phyloP scores from a whole-genome alignment of 2,113 vertebrate species.

The Uria aalge region DNA sequence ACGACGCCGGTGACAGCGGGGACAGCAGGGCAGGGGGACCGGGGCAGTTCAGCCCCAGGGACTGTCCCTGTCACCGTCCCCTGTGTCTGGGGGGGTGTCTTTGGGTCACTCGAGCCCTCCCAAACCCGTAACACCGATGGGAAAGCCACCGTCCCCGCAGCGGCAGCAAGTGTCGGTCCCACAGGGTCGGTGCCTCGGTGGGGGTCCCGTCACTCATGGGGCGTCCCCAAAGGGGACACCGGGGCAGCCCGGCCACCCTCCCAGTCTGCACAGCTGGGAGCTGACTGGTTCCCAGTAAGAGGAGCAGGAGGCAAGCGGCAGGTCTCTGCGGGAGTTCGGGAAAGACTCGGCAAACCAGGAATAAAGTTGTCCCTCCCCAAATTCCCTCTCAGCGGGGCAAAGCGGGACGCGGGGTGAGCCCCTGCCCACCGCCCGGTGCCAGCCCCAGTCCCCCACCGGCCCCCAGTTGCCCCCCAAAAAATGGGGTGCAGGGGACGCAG shows the following conservation, averaged over 20 bases:
- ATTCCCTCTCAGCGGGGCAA: fast-evolving
- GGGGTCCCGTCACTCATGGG: fast-evolving
- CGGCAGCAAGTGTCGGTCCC: fast-evolving
- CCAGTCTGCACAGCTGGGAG: not conserved
- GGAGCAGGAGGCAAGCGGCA: not conserved
- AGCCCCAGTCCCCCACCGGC: fast-evolving
- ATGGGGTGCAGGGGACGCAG: fast-evolving
- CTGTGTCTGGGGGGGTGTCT: too few relatives aligned
- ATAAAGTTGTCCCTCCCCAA: not conserved
- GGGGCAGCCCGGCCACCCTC: not conserved
- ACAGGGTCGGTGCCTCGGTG: fast-evolving
- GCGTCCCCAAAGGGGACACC: not conserved
- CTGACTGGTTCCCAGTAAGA: not conserved
- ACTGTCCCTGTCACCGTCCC: not conserved
- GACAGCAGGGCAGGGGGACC: not conserved
- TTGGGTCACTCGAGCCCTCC: not conserved
- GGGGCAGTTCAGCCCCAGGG: fast-evolving
- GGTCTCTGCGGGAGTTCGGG: fast-evolving
- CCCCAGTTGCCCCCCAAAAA: not conserved
- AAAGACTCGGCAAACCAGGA: not conserved
- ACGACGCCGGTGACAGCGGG: fast-evolving
- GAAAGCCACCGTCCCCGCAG: fast-evolving
- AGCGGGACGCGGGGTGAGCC: fast-evolving
- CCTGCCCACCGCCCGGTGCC: fast-evolving
- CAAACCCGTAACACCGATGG: fast-evolving